Evolutionary conservation across 2,113 vertebrate species (phyloP), one percentile per base, ranked within the genome.

Genomic region (Anolis carolinensis): DNA sequence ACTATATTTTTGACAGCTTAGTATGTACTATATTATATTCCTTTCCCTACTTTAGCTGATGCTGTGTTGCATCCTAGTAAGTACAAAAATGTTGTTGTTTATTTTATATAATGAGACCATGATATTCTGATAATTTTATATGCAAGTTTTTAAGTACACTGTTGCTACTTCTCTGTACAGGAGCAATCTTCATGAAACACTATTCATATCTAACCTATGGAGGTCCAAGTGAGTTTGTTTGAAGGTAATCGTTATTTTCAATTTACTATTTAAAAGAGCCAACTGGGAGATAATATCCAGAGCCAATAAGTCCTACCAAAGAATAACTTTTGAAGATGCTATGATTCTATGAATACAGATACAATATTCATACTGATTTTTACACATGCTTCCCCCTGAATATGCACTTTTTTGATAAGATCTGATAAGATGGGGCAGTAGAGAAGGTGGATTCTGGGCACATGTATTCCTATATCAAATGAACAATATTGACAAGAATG

Each of bases 21-120:
- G 59, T 76, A 50, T 67, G 20, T 76, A 25, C 27, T 67, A 84
- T 65, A 83, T 83, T 81, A 70, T 30, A 52, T 82, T 82, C 21
- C 67, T 71, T 71, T 9, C 44, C n/a, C 52, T 55, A 50, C 11
- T 34, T 39, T 76, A 18, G 16, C 63, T 62, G 70, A 14, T 59
- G 1, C 30, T 7, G 10, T 21, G 14, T 16, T 84, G 6, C 48
- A 34, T 30, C 36, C 50, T 83, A 62, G 30, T 44, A 62, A 83
- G 16, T 63, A 39, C 62, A 76, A 70, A 82, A 82, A 20, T 52
- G 8, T 10, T 55, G 52, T 63, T 63, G 20, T 63, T 44, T 4
- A 44, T 63, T 63, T 63, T 63, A n/a, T 21, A 75, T 63, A 25
- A 65, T 44, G 4, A 74, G 44, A 32, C 48, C 10, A 84, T 67